Base-by-base conservation (phyloP, 2,888 invertebrate species). In the Coronaproctus castanopsis region DNA sequence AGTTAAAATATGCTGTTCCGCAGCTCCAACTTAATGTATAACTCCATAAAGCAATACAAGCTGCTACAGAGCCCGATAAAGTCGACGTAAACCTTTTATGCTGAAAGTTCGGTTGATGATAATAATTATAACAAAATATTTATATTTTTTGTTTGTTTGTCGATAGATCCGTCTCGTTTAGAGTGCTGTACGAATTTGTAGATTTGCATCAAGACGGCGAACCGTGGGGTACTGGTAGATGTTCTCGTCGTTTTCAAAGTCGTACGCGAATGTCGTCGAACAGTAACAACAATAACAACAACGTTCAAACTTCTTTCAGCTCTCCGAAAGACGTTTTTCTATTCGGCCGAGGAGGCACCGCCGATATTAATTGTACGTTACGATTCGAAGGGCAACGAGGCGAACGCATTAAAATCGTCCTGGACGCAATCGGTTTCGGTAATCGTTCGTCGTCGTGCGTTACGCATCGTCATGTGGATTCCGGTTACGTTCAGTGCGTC, bases 151-250 rank as follows among this genome's bases (percentile, higher is more conserved):
- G n/a, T n/a, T n/a, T n/a, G n/a, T n/a, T n/a, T n/a, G n/a, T n/a
- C n/a, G 70, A n/a, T 70, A 88, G 89, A 67, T 87, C 88, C 0
- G 80, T 90, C 54, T 81, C 83, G 67, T 90, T 89, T 70, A 84
- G 85, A 69, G 82, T 88, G 0, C 78, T 87, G 23, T 90, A 89
- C 72, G 90, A 90, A 71, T 90, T 90, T 69, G 88, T 90, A 52
- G 88, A 89, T 70, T 75, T 88, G 8, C 85, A 87, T 67, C 83
- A 88, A 73, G 89, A 88, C 65, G 89, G 89, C 0, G 81, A 86
- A 66, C 80, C 84, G 0, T 83, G 77, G 36, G 85, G 84, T 0
- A 75, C 78, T 0, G 68, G 68, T 3, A 53, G 54, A 19, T 90
- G 90, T 69, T 85, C 85, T 22, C 78, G 89, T 57, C 78, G 81